These are phyloP conservation scores for Panopea generosa DNA, from an alignment of 2,888 invertebrate genomes.

Conservation along the genomic window DNA sequence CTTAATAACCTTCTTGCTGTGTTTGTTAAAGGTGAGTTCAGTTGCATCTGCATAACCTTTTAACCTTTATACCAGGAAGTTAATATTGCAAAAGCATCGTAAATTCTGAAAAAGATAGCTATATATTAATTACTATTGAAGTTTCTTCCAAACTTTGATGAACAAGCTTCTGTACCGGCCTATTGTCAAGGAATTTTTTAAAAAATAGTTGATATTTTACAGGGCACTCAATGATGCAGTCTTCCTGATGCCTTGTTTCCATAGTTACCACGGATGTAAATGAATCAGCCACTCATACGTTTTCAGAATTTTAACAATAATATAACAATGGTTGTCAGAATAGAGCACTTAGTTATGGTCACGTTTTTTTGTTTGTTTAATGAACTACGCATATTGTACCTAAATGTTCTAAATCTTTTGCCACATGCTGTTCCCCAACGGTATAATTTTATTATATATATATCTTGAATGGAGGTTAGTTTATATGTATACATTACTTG, in stretches of 20 bases:
- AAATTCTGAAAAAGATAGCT: too few relatives aligned
- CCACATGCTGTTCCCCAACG: too few relatives aligned
- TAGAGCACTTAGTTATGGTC: neutral
- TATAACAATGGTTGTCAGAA: neutral
- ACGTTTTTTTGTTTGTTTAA: neutral
- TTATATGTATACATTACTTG: too few relatives aligned
- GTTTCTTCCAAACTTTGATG: neutral
- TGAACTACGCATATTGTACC: conserved; percentile 1
- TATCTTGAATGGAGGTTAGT: too few relatives aligned
- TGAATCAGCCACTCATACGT: neutral
- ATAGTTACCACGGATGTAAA: conserved; percentile 31
- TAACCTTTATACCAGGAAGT: neutral
- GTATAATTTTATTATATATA: too few relatives aligned
- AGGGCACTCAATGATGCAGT: too few relatives aligned
- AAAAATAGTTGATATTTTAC: neutral
- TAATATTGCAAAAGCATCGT: too few relatives aligned
- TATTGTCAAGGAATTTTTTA: neutral
- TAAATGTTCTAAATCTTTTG: neutral
- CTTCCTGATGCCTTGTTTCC: conserved; percentile 19
- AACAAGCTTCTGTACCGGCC: neutral
- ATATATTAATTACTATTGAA: too few relatives aligned
- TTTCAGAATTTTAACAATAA: neutral
- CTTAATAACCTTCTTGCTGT: too few relatives aligned
- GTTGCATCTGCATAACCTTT: neutral
- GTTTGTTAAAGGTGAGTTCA: too few relatives aligned